Evolutionary conservation across 2,113 vertebrate species (phyloP), one percentile per base, ranked within the genome.

Genomic region (Ammodytes dubius): DNA sequence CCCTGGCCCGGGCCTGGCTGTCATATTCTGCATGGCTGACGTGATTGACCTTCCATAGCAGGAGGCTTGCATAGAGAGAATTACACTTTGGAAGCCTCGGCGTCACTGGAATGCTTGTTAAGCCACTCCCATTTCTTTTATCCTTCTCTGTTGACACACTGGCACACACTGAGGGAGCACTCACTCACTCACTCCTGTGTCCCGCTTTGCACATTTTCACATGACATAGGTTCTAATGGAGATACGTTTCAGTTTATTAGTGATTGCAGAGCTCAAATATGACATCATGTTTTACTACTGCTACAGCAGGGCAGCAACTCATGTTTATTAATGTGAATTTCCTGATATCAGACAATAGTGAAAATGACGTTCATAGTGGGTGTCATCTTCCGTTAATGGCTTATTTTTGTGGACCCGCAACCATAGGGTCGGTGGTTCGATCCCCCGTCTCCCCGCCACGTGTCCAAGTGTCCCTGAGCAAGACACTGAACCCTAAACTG

Each of bases 11-110:
- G 27, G 27, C 27, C 27, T 27, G 27, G 61, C 70, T 47, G 61
- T 74, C 56, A 57, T 27, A 27, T 27, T 82, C 74, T 56, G 72
- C 70, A 4, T 75, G 68, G 54, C 70, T 84, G 61, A 42, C 71
- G 66, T 68, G 82, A 81, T 85, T 59, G 78, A 83, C 82, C 76
- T 86, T 83, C 61, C 77, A 8, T 39, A 57, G 71, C 58, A 9
- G 70, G 19, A 27, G 27, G 58, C 74, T 69, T 57, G 45, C 19
- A 27, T 27, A 75, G 57, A 49, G 69, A 83, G 72, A 61, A 83
- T 81, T 84, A 72, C 58, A 60, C 45, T 76, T 52, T 6, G 59
- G 66, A 77, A 14, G 42, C 63, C 58, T 76, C 13, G 43, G 59
- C 45, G 3, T 86, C 59, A 61, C 61, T 53, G 73, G 78, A 88